A percentile compares a stretch with the other conserved stretches of the same genome.
Conservation (phyloP, 2,888 invertebrate species). For the Linyphia triangularis region DNA sequence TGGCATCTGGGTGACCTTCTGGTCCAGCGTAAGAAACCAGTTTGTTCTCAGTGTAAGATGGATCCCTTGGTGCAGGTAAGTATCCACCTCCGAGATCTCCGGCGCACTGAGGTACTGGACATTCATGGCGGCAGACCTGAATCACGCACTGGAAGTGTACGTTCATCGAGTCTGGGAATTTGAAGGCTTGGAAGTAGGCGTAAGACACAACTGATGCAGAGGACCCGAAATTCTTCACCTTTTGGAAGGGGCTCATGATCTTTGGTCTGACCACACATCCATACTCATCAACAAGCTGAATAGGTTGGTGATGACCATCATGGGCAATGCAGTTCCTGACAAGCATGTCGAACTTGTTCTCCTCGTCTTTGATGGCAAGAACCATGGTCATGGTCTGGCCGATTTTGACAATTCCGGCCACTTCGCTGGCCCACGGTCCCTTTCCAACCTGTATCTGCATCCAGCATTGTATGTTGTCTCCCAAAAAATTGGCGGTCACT, state of each 20-base stretch:
- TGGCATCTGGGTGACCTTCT: conserved; percentile 37
- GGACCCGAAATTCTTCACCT: conserved; percentile 96
- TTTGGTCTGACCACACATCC: conserved; percentile 96
- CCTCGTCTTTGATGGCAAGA: conserved; percentile 95
- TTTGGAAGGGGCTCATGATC: conserved; percentile 95
- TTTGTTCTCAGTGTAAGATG: conserved; percentile 87
- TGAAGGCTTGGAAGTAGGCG: conserved; percentile 97
- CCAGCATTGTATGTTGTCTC: conserved; percentile 97
- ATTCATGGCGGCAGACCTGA: conserved; percentile 92
- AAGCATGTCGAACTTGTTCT: conserved; percentile 96
- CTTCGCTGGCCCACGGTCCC: conserved; percentile 98
- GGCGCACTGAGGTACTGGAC: conserved; percentile 73
- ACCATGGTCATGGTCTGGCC: conserved; percentile 99
- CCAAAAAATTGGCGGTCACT: conserved; percentile 95
- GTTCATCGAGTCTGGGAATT: conserved; percentile 98
- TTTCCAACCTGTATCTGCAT: conserved; percentile 98
- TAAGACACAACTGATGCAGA: conserved; percentile 96
- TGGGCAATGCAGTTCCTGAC: conserved; percentile 96
- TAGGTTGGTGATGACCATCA: conserved; percentile 94
- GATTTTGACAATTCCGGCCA: conserved; percentile 96
- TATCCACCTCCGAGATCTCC: conserved; percentile 83
- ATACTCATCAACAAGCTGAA: conserved; percentile 94
- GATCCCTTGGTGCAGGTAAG: conserved; percentile 88
- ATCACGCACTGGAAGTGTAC: conserved; percentile 98
- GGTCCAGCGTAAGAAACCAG: conserved; percentile 81